Conservation (phyloP, 2,113 vertebrate genomes). For the Leptosomus discolor region DNA sequence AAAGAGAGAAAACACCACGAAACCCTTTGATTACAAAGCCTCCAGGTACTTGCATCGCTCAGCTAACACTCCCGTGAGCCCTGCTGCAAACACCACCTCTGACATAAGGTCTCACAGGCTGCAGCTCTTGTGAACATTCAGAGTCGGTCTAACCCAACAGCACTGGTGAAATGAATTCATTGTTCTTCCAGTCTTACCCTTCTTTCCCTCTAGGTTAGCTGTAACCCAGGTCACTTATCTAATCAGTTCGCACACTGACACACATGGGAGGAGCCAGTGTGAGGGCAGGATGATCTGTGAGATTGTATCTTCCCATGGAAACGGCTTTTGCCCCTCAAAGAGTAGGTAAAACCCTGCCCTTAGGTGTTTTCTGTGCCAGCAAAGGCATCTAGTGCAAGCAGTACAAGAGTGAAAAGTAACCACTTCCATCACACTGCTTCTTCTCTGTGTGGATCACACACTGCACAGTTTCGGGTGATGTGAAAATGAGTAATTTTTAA, state of each 20-base stretch:
- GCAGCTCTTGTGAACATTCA: background rate
- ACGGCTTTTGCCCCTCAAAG: background rate
- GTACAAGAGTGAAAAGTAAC: background rate
- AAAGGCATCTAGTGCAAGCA: background rate
- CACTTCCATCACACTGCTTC: too few relatives aligned
- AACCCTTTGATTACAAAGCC: background rate
- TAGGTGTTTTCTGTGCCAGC: background rate
- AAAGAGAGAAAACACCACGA: background rate
- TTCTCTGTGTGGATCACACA: background rate
- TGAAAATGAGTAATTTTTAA: background rate
- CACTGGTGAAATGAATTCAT: background rate
- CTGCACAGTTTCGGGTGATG: background rate
- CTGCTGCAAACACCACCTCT: accelerated
- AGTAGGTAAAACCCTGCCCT: background rate
- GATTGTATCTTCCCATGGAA: background rate
- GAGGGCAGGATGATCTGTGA: accelerated
- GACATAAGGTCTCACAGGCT: background rate
- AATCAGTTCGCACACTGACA: background rate
- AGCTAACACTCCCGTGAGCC: accelerated
- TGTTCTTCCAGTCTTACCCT: background rate
- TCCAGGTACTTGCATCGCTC: background rate
- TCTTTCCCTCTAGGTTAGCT: background rate
- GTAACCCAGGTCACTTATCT: background rate
- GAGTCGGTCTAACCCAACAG: background rate
- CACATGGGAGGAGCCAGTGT: background rate